A percentile compares a stretch with the other conserved stretches of the same genome.
Conservation (phyloP, 2,888 invertebrate species). For the Dolomedes plantarius region DNA sequence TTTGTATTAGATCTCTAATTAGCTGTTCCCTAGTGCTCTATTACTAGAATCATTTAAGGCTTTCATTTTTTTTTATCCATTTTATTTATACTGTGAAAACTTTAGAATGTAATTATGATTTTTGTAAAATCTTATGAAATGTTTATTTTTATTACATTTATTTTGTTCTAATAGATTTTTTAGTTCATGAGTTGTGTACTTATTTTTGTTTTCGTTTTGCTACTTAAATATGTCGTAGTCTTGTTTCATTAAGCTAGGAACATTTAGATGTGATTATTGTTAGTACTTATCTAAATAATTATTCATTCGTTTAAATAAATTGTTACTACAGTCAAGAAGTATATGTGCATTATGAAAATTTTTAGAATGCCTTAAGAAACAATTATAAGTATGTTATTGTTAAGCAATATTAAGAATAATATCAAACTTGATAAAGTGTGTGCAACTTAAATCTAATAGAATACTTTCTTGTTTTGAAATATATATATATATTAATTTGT, state of each 20-base stretch:
- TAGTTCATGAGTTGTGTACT: not conserved
- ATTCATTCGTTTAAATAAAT: not conserved
- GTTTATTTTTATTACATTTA: conserved; percentile 1
- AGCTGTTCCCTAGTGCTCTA: not conserved
- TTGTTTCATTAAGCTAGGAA: not conserved
- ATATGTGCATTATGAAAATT: not conserved
- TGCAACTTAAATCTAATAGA: not conserved
- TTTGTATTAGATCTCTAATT: not conserved
- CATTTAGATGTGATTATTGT: not conserved
- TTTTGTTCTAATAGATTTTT: not conserved
- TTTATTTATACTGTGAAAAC: not conserved
- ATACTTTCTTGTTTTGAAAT: no score
- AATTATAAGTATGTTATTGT: conserved; percentile 7
- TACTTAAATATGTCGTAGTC: not conserved
- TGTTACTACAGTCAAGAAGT: not conserved
- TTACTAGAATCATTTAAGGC: not conserved
- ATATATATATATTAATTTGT: no score
- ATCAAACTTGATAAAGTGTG: not conserved
- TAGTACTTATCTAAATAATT: not conserved
- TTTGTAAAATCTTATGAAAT: not conserved
- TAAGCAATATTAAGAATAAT: not conserved
- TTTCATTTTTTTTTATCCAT: not conserved
- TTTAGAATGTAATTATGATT: not conserved
- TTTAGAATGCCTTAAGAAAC: conserved; percentile 5
- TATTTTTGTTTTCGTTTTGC: not conserved